Evolutionary conservation across 1,140 invertebrate species (phyloP).

Genomic region (Aplysia californica): DNA sequence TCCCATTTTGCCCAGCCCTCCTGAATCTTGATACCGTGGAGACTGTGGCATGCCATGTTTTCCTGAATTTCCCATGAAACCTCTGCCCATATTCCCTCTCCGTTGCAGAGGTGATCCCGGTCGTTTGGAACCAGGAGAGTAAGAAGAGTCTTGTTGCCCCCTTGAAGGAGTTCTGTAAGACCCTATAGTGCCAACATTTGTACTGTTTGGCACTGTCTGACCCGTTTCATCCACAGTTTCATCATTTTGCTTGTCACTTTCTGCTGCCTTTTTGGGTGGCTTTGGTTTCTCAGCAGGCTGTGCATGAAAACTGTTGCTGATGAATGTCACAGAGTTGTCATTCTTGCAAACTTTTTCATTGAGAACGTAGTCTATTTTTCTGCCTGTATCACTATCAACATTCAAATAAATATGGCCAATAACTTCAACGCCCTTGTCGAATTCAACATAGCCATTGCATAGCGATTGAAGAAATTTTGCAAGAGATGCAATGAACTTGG

Average conservation of each 20-base stretch:
- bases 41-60: slow-evolving; percentile 10
- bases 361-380: slow-evolving; percentile 37
- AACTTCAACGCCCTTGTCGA: slow-evolving; percentile 34
- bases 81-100: background rate
- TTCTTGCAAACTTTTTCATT: slow-evolving; percentile 41
- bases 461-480: slow-evolving; percentile 35
- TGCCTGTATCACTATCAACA: slow-evolving; percentile 31
- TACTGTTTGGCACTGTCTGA: slow-evolving; percentile 19
- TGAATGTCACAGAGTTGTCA: slow-evolving; percentile 35
- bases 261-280: slow-evolving; percentile 22
- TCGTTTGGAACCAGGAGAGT: slow-evolving; percentile 23
- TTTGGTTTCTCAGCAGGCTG: slow-evolving; percentile 29
- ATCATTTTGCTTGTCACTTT: slow-evolving; percentile 27
- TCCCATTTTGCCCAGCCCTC: slow-evolving; percentile 14
- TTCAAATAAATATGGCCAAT: slow-evolving; percentile 36
- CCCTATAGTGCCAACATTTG: slow-evolving; percentile 28
- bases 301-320: slow-evolving; percentile 41
- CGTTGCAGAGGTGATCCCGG: slow-evolving; percentile 23
- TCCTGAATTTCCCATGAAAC: background rate
- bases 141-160: background rate
- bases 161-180: background rate
- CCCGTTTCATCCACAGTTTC: slow-evolving; percentile 23
- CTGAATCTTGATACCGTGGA: slow-evolving; percentile 20
- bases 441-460: slow-evolving; percentile 37
- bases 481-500: slow-evolving; percentile 33